Conservation (phyloP, 2,888 invertebrate species). For the Leptothorax acervorum region DNA sequence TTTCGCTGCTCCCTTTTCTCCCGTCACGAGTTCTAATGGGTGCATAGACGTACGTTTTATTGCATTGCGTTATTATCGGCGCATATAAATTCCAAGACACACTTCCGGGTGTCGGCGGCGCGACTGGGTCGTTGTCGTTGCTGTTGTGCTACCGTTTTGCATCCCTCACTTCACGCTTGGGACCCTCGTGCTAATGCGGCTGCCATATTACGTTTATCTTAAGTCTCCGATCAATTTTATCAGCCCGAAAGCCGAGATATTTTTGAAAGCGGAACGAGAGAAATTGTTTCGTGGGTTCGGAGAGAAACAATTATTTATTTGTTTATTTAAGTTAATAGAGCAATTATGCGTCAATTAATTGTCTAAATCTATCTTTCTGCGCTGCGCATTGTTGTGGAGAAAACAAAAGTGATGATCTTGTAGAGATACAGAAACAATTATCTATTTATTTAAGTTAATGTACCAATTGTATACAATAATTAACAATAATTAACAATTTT, state of each 20-base stretch:
- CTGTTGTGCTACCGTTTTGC: slow-evolving; percentile 17
- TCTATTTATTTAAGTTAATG: neutral
- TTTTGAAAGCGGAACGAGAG: slow-evolving; percentile 59
- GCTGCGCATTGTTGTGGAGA: neutral
- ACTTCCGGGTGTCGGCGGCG: slow-evolving; percentile 34
- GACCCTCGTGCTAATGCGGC: neutral
- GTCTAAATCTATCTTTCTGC: neutral
- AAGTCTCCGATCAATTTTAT: neutral
- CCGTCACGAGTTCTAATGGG: slow-evolving; percentile 33
- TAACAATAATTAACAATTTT: neutral
- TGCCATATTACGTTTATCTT: neutral
- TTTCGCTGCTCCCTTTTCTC: slow-evolving; percentile 52
- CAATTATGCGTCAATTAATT: slow-evolving; percentile 14
- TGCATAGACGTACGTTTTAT: slow-evolving; percentile 37
- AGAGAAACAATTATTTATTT: neutral
- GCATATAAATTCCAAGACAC: slow-evolving; percentile 16
- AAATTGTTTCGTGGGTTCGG: slow-evolving; percentile 6
- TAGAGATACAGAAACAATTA: neutral
- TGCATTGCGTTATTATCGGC: slow-evolving; percentile 40
- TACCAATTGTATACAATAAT: neutral
- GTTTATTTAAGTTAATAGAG: slow-evolving; percentile 19
- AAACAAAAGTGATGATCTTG: slow-evolving; percentile 4
- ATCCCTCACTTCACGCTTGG: neutral
- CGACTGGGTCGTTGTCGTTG: slow-evolving; percentile 17
- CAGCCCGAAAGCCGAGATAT: slow-evolving; percentile 31